phyloP scores from a whole-genome alignment of 2,113 vertebrate species.

The Platanista minor region DNA sequence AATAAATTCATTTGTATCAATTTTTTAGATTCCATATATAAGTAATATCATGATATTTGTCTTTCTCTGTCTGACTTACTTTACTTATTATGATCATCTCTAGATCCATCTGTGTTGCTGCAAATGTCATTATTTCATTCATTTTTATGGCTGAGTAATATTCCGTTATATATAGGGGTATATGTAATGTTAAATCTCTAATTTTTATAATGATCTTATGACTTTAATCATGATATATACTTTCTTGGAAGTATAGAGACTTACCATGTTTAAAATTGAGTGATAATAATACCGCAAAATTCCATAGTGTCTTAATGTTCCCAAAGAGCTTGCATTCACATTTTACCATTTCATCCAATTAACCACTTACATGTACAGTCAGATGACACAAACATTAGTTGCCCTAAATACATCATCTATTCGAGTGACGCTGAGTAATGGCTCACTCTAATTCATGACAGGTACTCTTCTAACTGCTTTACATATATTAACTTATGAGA shows the following conservation, averaged over 20 bases:
- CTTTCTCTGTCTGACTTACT: not conserved
- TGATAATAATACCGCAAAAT: not conserved
- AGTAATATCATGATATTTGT: not conserved
- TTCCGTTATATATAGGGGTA: not conserved
- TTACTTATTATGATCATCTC: not conserved
- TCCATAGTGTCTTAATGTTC: not conserved
- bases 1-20: not conserved
- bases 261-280: slow-evolving; percentile 39
- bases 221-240: not conserved
- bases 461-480: slow-evolving; percentile 6
- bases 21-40: not conserved
- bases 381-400: slow-evolving; percentile 36
- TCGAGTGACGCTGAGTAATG: slow-evolving; percentile 1
- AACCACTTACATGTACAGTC: slow-evolving; percentile 33
- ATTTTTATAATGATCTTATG: not conserved
- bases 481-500: slow-evolving; percentile 17
- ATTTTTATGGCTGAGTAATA: not conserved
- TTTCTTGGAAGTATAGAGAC: slow-evolving; percentile 27
- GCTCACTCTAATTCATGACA: slow-evolving; percentile 18
- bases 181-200: not conserved
- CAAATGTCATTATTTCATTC: not conserved
- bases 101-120: not conserved
- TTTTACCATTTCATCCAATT: not conserved
- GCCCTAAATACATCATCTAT: slow-evolving; percentile 36
- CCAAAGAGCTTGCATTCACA: not conserved